phyloP scores from a whole-genome alignment of 92 coral and sea anemone genomes.

The Epizoanthus illoricatus region DNA sequence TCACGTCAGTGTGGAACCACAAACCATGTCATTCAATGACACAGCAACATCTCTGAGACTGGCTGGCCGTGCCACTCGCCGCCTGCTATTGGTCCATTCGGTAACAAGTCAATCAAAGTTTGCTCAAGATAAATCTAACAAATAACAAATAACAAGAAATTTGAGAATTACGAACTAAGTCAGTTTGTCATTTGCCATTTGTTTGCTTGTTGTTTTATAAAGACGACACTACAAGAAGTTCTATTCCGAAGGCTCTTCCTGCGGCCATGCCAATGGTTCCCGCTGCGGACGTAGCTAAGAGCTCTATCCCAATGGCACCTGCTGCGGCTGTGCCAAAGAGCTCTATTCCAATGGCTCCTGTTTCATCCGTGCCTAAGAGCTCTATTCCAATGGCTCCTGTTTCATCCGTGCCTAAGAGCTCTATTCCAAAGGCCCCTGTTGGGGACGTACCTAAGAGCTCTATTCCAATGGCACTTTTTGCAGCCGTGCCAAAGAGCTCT shows the following conservation, averaged over 20 bases:
- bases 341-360: constrained; percentile 20
- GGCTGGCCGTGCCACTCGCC: too few species aligned
- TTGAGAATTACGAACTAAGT: background rate
- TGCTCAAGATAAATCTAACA: constrained; percentile 18
- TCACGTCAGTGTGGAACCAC: too few species aligned
- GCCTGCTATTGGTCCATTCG: background rate
- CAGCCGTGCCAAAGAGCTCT: too few species aligned
- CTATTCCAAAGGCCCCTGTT: background rate
- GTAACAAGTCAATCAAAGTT: constrained; percentile 17
- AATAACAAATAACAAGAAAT: constrained; percentile 5
- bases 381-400: background rate
- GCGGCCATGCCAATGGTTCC: background rate
- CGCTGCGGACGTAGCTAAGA: background rate
- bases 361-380: background rate
- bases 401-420: constrained; percentile 8
- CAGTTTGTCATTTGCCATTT: background rate
- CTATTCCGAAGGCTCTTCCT: constrained; percentile 11
- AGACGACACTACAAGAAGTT: constrained; percentile 35
- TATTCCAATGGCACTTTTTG: background rate
- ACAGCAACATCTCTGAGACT: too few species aligned
- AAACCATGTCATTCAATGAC: too few species aligned
- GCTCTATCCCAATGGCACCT: background rate
- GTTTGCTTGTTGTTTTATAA: background rate
- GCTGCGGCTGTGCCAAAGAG: constrained; percentile 1
- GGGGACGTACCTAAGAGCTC: background rate